Conservation (phyloP, 2,113 vertebrate species). For the Plectropomus leopardus region DNA sequence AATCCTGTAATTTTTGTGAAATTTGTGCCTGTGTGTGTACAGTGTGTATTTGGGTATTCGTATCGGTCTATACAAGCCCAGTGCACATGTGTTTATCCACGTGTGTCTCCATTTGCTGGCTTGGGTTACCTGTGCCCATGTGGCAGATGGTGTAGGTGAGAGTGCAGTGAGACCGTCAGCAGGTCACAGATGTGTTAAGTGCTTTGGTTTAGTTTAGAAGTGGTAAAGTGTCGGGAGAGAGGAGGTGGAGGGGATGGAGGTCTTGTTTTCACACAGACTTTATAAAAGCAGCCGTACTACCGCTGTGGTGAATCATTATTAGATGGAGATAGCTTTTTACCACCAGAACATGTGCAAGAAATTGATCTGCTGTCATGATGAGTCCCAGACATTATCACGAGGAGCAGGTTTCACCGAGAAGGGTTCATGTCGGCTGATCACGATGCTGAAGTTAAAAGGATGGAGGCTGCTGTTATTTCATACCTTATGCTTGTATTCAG, state of each 20-base stretch:
- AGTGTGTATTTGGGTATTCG: background rate
- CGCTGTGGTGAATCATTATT: background rate
- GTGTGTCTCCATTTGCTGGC: conserved; percentile 47
- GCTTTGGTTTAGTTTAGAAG: conserved; percentile 68
- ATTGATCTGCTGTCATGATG: background rate
- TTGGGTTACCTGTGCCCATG: conserved; percentile 72
- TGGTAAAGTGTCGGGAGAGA: conserved; percentile 52
- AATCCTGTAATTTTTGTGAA: background rate
- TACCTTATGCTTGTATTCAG: background rate
- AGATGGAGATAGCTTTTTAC: background rate
- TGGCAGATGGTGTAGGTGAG: conserved; percentile 81
- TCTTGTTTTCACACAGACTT: conserved; percentile 7
- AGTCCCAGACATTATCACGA: background rate
- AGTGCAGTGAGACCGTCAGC: conserved; percentile 60
- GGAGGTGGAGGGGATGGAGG: background rate
- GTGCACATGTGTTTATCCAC: conserved; percentile 5
- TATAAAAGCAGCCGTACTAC: background rate
- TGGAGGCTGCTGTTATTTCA: background rate
- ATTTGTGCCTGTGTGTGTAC: background rate
- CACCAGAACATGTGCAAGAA: background rate
- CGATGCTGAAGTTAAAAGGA: background rate
- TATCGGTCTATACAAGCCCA: background rate
- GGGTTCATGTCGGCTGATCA: background rate
- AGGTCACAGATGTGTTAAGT: conserved; percentile 83
- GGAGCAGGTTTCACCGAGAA: background rate